Conservation (phyloP, 2,113 vertebrate genomes). For the Hippopotamus amphibius region DNA sequence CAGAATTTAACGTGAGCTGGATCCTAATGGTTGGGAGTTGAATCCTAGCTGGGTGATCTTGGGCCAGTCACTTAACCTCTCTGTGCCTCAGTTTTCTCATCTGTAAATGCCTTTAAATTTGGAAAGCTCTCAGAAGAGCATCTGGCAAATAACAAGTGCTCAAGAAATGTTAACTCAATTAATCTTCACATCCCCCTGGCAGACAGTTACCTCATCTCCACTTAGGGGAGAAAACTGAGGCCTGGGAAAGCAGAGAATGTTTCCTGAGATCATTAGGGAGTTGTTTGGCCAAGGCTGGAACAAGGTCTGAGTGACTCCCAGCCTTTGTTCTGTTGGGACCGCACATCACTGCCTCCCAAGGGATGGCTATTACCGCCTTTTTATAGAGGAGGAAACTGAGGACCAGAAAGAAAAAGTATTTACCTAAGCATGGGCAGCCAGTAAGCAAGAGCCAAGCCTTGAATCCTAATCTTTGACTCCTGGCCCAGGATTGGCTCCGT, state of each 20-base stretch:
- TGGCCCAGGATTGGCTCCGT: not conserved
- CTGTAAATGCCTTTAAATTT: not conserved
- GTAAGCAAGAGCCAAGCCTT: not conserved
- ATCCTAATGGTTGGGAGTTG: not conserved
- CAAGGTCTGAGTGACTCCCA: not conserved
- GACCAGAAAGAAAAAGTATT: not conserved
- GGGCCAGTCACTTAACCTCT: not conserved
- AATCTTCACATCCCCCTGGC: not conserved
- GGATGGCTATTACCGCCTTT: not conserved
- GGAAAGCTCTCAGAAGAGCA: not conserved
- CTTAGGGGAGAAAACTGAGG: not conserved
- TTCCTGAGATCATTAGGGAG: not conserved
- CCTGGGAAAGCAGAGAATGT: not conserved
- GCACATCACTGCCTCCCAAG: not conserved
- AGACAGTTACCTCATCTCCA: not conserved
- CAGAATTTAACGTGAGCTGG: not conserved
- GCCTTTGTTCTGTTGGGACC: not conserved
- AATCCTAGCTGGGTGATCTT: not conserved
- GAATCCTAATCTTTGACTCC: not conserved
- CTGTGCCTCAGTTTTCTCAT: not conserved
- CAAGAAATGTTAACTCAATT: not conserved
- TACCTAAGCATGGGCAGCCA: not conserved
- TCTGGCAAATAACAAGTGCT: not conserved
- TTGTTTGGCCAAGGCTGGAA: not conserved
- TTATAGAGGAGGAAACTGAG: not conserved